Percentiles rank a stretch among this genome's conserved stretches.
phyloP scores from a whole-genome alignment of 1,140 invertebrate species.

The Odontomachus brunneus region DNA sequence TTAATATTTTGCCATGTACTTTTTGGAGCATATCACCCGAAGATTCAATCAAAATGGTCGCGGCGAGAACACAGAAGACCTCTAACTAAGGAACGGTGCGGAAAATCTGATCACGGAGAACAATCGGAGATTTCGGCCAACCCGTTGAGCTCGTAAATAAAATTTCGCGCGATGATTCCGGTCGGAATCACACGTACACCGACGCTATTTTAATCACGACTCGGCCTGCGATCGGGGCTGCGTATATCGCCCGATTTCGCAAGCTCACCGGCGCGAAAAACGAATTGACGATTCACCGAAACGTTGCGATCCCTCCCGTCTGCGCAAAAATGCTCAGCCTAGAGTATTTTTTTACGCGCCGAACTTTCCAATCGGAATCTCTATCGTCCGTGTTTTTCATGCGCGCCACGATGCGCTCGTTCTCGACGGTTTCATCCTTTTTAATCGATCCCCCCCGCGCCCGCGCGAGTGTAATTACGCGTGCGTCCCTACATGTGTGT shows the following conservation, averaged over 20 bases:
- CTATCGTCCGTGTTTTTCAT: constrained; percentile 39
- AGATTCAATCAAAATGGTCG: no score
- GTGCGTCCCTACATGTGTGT: constrained; percentile 64
- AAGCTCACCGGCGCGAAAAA: background rate
- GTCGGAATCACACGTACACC: no score
- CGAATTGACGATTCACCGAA: constrained; percentile 16
- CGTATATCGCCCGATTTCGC: no score
- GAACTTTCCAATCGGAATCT: constrained; percentile 34
- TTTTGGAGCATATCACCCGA: no score
- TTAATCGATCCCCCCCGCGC: constrained; percentile 5
- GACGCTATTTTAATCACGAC: constrained; percentile 1
- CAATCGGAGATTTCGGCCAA: no score
- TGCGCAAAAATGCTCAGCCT: background rate
- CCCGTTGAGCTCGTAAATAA: no score
- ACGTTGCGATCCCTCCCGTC: constrained; percentile 11
- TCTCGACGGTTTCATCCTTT: background rate
- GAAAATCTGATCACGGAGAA: no score
- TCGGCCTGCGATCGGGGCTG: no score
- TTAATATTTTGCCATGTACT: no score
- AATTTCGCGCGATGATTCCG: no score
- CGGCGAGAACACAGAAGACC: no score
- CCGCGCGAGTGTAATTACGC: constrained; percentile 40
- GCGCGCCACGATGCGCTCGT: constrained; percentile 18
- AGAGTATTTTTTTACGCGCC: background rate
- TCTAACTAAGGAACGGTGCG: background rate